A percentile compares a stretch with the other conserved stretches of the same genome.
These are phyloP conservation scores for Drosophila busckii DNA, from an alignment of 1,140 invertebrate species.

Conservation along the genomic window DNA sequence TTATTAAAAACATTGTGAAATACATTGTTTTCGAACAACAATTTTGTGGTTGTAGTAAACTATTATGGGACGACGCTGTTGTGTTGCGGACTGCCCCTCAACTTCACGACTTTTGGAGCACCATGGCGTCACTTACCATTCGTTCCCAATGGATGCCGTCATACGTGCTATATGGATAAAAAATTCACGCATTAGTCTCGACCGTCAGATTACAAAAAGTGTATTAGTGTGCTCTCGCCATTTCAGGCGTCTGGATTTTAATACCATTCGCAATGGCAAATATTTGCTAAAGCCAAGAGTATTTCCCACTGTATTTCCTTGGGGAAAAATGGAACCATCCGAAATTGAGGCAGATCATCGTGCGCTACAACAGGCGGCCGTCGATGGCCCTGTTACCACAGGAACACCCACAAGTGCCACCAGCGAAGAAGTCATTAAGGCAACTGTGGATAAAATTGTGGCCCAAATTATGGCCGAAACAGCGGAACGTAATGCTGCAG, in stretches of 20 bases:
- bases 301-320: constrained; percentile 79
- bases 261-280: constrained; percentile 81
- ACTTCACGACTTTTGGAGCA: constrained; percentile 77
- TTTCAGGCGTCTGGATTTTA: constrained; percentile 83
- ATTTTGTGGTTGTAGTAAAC: not conserved
- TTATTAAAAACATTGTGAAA: too few relatives aligned
- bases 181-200: constrained; percentile 79
- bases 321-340: constrained; percentile 70
- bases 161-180: constrained; percentile 80
- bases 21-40: too few relatives aligned
- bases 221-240: constrained; percentile 83
- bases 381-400: constrained; percentile 20
- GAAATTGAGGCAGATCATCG: constrained; percentile 64
- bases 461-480: constrained; percentile 58
- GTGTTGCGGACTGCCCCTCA: constrained; percentile 74
- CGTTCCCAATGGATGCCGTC: constrained; percentile 80
- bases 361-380: constrained; percentile 45
- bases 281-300: constrained; percentile 80
- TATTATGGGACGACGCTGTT: constrained; percentile 73
- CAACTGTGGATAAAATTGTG: constrained; percentile 57
- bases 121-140: constrained; percentile 81
- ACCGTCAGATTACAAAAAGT: constrained; percentile 81
- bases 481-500: constrained; percentile 49
- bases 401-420: constrained; percentile 14
- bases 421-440: constrained; percentile 64